These are phyloP conservation scores for Trachelus tabidus DNA, from an alignment of 2,888 invertebrate species.

Conservation along the genomic window DNA sequence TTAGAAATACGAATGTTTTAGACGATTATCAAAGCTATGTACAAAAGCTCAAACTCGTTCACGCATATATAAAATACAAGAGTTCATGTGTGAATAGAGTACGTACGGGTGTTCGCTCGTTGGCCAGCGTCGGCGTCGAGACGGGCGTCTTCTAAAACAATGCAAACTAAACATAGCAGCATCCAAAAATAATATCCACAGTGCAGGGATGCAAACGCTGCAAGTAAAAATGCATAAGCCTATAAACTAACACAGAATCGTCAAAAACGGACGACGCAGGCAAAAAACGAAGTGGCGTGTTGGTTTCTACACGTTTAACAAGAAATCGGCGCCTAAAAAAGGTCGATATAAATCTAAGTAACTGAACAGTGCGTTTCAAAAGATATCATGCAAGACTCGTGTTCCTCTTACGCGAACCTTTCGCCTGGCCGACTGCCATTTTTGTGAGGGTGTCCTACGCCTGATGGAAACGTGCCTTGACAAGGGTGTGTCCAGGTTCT, in stretches of 20 bases:
- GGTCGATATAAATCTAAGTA: not conserved
- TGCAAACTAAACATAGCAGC: constrained; percentile 58
- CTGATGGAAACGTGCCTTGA: constrained; percentile 61
- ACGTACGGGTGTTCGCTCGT: constrained; percentile 80
- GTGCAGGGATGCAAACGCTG: constrained; percentile 7
- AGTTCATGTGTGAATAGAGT: constrained; percentile 64
- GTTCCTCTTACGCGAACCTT: constrained; percentile 63
- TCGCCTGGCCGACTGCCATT: constrained; percentile 63
- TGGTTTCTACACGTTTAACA: not conserved
- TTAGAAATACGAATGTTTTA: not conserved
- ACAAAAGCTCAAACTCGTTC: not conserved
- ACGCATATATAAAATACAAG: not conserved
- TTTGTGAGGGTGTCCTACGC: constrained; percentile 62
- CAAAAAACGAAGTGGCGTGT: not conserved
- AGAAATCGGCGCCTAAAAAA: not conserved
- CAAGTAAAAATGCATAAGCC: not conserved
- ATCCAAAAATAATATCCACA: constrained; percentile 34
- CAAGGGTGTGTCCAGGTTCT: constrained; percentile 58
- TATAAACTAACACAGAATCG: not conserved
- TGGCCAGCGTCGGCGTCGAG: constrained; percentile 66
- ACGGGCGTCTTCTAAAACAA: constrained; percentile 60
- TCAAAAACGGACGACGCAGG: not conserved
- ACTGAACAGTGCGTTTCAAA: not conserved
- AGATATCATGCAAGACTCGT: constrained; percentile 12
- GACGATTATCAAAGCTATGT: not conserved